Evolutionary conservation across 2,797 vertebrate species (phyloP), one percentile per base, ranked within the genome.

Genomic region (Pteropus rufus): DNA sequence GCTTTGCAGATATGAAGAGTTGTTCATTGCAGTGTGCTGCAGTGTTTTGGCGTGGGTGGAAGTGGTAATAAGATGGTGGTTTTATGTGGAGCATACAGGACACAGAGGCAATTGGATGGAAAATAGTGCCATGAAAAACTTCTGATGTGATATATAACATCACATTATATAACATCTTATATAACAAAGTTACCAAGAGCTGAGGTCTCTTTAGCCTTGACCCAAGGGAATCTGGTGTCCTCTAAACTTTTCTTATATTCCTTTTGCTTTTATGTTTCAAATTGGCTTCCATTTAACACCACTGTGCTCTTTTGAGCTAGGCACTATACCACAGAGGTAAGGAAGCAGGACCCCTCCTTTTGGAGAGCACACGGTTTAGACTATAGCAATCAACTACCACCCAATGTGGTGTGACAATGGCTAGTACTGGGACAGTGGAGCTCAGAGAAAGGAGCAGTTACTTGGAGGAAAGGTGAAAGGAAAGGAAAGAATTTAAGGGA

Each of bases 221-320:
- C 29, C 52, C 58, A 65, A 69, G 69, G 73, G 83, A 87, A 93
- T 93, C 21, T 23, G 36, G 56, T 64, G 16, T 75, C n/a, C 52
- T 12, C 52, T 77, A 73, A 65, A 73, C n/a, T 62, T 89, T 94
- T 91, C 52, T 76, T 82, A 21, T 29, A 65, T 93, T 94, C 62
- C 29, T 79, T 96, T 92, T 77, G 44, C 26, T 91, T 95, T 97
- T 82, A 29, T 64, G 85, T 93, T 96, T 69, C 39, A 73, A 84
- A 31, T 8, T 73, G 11, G 3, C 21, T n/a, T 52, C 31, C 29
- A 80, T 58, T 87, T 41, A 88, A 91, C 54, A 65, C n/a, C 62
- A 7, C 26, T 84, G 36, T 65, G 10, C 21, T 62, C 34, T 19
- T 69, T 16, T 18, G 60, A 82, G 15, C 49, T 70, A 76, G 44